Evolutionary conservation across 1,140 invertebrate genomes (phyloP), one percentile per base, ranked within the genome.

Genomic region (Helicoverpa zea): DNA sequence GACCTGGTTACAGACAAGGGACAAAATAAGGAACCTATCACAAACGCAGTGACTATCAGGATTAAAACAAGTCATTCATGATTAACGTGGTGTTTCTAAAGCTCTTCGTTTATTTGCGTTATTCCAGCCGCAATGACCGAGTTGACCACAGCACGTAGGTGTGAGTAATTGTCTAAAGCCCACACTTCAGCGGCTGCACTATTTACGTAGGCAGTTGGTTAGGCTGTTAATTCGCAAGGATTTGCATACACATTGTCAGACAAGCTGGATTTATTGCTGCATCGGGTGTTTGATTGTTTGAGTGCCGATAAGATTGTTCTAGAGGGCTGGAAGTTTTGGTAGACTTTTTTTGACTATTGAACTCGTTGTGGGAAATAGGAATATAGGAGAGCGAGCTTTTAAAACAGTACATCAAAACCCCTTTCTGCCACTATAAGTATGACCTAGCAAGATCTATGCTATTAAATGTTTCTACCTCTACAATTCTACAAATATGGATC

Each of bases 151-250:
- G 43, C 23, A 77, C 16, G 74, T 64, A 66, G 61, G 61, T 66
- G 75, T 77, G 51, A 77, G 18, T 77, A 77, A 77, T 77, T 52
- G 49, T 72, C 49, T 64, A 47, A 68, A 49, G 10, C 43, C 43
- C 49, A 49, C 43, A 68, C 16, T 49, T 49, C 35, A 68, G 49
- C 16, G 64, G 43, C 49, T 49, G 43, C 64, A 68, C 43, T 68
- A 68, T 68, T 68, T 13, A 68, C 64, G 64, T 68, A 49, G 64
- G 64, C 43, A 68, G 64, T 43, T 68, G 43, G 64, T 68, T 12
- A 2, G 64, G 30, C 64, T 68, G 49, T 68, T 68, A 68, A 47
- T 68, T 68, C 18, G 10, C 10, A 47, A 68, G n/a, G 5, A 68
- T 68, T 68, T 68, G 64, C 64, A 68, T 68, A 68, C 49, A 68